Conservation (phyloP, 2,888 invertebrate genomes). For the Caenorhabditis sinica region DNA sequence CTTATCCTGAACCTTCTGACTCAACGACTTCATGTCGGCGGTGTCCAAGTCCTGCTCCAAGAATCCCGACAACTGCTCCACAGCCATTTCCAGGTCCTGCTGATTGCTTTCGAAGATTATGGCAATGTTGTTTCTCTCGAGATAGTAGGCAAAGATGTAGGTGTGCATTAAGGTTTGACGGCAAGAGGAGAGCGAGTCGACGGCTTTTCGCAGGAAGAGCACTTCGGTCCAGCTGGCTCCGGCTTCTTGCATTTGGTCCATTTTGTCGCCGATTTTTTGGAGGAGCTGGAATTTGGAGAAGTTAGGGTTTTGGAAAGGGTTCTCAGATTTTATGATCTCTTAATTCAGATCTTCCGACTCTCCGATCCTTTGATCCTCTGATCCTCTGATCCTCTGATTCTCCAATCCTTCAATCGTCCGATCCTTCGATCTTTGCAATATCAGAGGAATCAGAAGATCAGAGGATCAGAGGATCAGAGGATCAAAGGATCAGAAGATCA, state of each 20-base stretch:
- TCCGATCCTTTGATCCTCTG: no score
- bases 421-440: no score
- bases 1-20: constrained; percentile 91
- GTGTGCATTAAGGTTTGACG: constrained; percentile 99
- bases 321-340: background rate
- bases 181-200: constrained; percentile 85
- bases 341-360: background rate
- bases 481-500: no score
- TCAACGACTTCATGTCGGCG: constrained; percentile 96
- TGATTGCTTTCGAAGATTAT: constrained; percentile 92
- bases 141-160: constrained; percentile 98
- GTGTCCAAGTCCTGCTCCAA: constrained; percentile 97
- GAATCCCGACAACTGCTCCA: constrained; percentile 97
- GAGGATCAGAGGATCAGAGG: no score
- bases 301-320: background rate
- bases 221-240: constrained; percentile 99
- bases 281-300: constrained; percentile 87
- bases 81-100: constrained; percentile 94
- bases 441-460: no score
- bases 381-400: no score
- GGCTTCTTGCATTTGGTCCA: constrained; percentile 99
- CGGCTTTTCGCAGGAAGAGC: constrained; percentile 96
- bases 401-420: no score
- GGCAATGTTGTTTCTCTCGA: constrained; percentile 97
- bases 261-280: constrained; percentile 95